These are phyloP conservation scores for Cotesia vestalis DNA, from an alignment of 1,140 invertebrate genomes.

Conservation along the genomic window DNA sequence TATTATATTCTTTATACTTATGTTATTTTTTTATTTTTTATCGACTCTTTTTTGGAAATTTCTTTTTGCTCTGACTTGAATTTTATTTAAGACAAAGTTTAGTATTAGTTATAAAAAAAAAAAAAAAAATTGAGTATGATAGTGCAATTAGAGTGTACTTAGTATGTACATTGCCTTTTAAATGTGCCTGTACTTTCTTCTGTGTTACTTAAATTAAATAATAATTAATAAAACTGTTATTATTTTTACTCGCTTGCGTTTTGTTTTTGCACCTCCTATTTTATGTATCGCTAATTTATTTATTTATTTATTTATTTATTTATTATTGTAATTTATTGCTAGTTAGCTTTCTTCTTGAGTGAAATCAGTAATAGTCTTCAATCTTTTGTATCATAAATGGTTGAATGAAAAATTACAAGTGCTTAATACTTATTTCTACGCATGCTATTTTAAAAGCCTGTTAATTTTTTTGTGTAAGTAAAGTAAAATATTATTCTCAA, in stretches of 20 bases:
- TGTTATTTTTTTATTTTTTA: too few species aligned
- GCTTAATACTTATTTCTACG: conserved; percentile 3
- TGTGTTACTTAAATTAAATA: conserved; percentile 52
- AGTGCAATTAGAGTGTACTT: conserved; percentile 25
- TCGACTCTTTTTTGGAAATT: too few species aligned
- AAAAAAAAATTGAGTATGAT: background rate
- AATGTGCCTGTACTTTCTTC: conserved; percentile 53
- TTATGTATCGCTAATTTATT: conserved; percentile 41
- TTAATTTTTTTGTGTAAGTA: conserved; percentile 24
- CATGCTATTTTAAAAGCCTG: conserved; percentile 22
- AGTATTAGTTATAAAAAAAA: conserved; percentile 3
- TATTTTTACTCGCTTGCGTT: conserved; percentile 59
- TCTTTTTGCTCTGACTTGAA: background rate
- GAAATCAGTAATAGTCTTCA: background rate
- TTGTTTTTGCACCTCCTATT: conserved; percentile 50
- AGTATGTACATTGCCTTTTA: conserved; percentile 28
- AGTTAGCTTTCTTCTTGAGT: background rate
- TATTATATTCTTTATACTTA: too few species aligned
- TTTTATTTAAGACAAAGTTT: conserved; percentile 8
- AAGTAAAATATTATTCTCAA: conserved; percentile 22
- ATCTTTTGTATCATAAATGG: too few species aligned
- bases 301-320: conserved; percentile 16
- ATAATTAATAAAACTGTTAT: conserved; percentile 59
- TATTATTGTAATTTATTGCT: conserved; percentile 30
- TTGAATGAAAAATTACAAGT: background rate